Base-by-base conservation (phyloP, 2,888 invertebrate genomes). In the Rhodophaea formosa region DNA sequence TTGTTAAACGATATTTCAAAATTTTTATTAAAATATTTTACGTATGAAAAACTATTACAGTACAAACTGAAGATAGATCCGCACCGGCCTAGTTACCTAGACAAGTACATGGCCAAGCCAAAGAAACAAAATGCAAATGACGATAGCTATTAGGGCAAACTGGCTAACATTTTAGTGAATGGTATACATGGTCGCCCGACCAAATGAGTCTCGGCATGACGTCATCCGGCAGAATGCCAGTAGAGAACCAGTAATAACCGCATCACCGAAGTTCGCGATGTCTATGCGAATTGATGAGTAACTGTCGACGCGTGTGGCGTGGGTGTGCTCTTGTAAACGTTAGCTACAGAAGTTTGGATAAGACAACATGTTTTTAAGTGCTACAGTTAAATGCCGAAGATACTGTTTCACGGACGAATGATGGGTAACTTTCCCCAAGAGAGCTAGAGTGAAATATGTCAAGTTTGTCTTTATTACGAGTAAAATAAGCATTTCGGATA, bases 181-280 rank as follows among this genome's bases (percentile, higher is more conserved):
- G 14, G 14, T 30, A 47, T 3, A 47, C 46, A 46, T 51, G 49
- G 51, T 39, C 35, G 53, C 53, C 15, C 17, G 43, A n/a, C 3
- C 15, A n/a, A 35, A 47, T 52, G 53, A 56, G 23, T 53, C 29
- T 35, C 54, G n/a, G 16, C 12, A 55, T 60, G 68, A 74, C 76
- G 74, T 73, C 74, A 76, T 61, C 42, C 30, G 73, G 69, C 69
- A 57, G 58, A 51, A 51, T 61, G 72, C 69, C 75, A 73, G 58
- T 35, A 29, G 3, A 12, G 10, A 64, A 71, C 72, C 60, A 57
- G 73, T 66, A 57, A 55, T 17, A 64, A 66, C 68, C 64, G 55
- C 69, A 62, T 68, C 23, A 30, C 16, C 52, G 30, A 53, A 61
- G 54, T 56, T 60, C 59, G 44, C 57, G 52, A 57, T 57, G 55